phyloP scores from a whole-genome alignment of 2,888 invertebrate species.

The Ryuthela nishihirai region DNA sequence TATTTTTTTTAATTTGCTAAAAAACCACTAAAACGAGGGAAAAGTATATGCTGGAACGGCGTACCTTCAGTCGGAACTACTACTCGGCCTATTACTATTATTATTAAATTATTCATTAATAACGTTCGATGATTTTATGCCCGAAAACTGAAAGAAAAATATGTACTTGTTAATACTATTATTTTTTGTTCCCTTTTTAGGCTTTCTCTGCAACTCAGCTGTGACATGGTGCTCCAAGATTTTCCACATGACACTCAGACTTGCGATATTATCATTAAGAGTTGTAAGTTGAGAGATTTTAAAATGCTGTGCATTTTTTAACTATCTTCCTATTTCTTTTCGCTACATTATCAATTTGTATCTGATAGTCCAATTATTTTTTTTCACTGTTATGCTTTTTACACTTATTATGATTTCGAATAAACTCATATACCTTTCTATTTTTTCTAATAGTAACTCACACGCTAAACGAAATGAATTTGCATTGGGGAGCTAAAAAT shows the following conservation, averaged over 20 bases:
- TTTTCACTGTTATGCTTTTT: too few species aligned
- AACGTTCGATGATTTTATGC: too few species aligned
- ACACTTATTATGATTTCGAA: too few species aligned
- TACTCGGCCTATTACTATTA: too few species aligned
- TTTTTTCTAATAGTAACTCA: constrained; percentile 23
- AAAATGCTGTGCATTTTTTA: background rate
- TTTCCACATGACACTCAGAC: constrained; percentile 32
- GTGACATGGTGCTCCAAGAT: constrained; percentile 26
- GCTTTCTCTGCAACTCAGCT: constrained; percentile 26
- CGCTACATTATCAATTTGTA: background rate
- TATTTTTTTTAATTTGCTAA: too few species aligned
- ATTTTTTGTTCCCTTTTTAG: too few species aligned
- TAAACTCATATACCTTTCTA: background rate
- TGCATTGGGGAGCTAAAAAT: constrained; percentile 19
- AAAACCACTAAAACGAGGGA: too few species aligned
- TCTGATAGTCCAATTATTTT: background rate
- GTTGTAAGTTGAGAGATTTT: constrained; percentile 15
- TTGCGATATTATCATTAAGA: constrained; percentile 27
- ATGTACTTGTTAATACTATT: too few species aligned
- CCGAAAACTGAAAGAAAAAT: too few species aligned
- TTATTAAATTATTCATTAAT: too few species aligned
- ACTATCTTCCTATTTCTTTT: background rate
- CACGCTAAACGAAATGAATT: constrained; percentile 19
- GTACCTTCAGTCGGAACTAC: too few species aligned
- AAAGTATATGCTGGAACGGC: too few species aligned